These are phyloP conservation scores for Apeira syringaria DNA, from an alignment of 2,888 invertebrate genomes.

Conservation along the genomic window DNA sequence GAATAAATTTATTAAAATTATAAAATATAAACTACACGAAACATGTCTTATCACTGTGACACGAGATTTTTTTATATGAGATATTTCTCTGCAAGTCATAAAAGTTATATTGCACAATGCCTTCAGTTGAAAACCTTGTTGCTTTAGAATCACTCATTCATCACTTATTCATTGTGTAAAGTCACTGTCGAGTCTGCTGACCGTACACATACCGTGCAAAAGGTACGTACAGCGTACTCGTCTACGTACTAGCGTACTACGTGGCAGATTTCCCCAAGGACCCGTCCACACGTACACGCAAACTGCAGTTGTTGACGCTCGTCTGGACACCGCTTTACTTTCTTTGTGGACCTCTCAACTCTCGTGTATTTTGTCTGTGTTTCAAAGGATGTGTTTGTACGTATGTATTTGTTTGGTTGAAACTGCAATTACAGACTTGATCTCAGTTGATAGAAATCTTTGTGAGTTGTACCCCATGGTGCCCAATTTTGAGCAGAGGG, in stretches of 20 bases:
- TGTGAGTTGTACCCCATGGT: too few species aligned
- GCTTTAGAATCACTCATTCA: too few species aligned
- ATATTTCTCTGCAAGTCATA: too few species aligned
- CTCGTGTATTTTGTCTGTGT: conserved; percentile 13
- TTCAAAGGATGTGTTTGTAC: background rate
- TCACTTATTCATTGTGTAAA: conserved; percentile 3
- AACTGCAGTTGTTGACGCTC: conserved; percentile 37
- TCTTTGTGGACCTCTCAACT: conserved; percentile 24
- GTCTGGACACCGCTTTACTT: conserved; percentile 34
- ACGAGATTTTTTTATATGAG: too few species aligned
- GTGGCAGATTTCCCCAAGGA: conserved; percentile 40
- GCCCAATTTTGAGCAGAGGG: too few species aligned
- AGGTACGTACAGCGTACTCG: conserved; percentile 1
- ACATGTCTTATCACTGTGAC: too few species aligned
- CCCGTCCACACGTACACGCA: conserved; percentile 23
- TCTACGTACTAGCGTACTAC: conserved; percentile 9
- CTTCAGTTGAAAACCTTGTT: too few species aligned
- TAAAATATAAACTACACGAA: too few species aligned
- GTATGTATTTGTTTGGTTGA: background rate
- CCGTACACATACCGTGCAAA: conserved; percentile 15
- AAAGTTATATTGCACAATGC: too few species aligned
- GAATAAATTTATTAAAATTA: too few species aligned
- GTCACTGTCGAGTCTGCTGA: background rate
- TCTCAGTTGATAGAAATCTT: too few species aligned
- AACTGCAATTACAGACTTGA: too few species aligned